A percentile compares a stretch with the other conserved stretches of the same genome.
phyloP scores from a whole-genome alignment of 1,140 invertebrate genomes.

The Proctacanthus coquilletti region DNA sequence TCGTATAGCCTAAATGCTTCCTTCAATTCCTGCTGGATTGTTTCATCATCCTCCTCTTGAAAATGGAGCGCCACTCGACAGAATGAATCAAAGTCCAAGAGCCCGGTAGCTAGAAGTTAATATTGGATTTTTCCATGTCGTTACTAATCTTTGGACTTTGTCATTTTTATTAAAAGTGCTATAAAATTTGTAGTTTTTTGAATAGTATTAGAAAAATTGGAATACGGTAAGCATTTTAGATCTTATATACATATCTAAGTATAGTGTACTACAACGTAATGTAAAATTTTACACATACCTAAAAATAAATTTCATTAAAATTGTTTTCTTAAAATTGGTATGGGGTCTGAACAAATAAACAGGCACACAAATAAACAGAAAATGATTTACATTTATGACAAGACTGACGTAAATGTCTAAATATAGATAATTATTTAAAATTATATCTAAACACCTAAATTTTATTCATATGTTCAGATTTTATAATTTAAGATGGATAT shows the following conservation, averaged over 20 bases:
- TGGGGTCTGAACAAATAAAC: too few relatives aligned
- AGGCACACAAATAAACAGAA: too few relatives aligned
- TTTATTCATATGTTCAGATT: too few relatives aligned
- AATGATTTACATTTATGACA: too few relatives aligned
- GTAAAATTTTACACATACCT: background rate
- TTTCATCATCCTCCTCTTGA: conserved; percentile 62
- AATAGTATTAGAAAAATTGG: too few relatives aligned
- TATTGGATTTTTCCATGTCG: background rate
- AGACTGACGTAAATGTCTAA: too few relatives aligned
- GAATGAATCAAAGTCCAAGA: conserved; percentile 50
- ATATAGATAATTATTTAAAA: too few relatives aligned
- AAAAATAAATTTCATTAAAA: background rate
- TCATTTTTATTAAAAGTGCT: background rate
- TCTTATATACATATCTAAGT: too few relatives aligned
- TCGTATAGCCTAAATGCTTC: conserved; percentile 60
- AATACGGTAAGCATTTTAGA: too few relatives aligned
- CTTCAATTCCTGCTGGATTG: conserved; percentile 57
- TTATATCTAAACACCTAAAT: too few relatives aligned
- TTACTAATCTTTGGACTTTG: background rate
- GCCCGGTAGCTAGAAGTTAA: conserved; percentile 38
- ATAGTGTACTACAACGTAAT: background rate
- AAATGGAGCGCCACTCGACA: conserved; percentile 52
- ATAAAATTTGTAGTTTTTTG: background rate
- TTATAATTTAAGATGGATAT: too few relatives aligned
- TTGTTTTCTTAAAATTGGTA: too few relatives aligned